Evolutionary conservation across 2,113 vertebrate genomes (phyloP), one percentile per base, ranked within the genome.

Genomic region (Daphoenositta chrysoptera): DNA sequence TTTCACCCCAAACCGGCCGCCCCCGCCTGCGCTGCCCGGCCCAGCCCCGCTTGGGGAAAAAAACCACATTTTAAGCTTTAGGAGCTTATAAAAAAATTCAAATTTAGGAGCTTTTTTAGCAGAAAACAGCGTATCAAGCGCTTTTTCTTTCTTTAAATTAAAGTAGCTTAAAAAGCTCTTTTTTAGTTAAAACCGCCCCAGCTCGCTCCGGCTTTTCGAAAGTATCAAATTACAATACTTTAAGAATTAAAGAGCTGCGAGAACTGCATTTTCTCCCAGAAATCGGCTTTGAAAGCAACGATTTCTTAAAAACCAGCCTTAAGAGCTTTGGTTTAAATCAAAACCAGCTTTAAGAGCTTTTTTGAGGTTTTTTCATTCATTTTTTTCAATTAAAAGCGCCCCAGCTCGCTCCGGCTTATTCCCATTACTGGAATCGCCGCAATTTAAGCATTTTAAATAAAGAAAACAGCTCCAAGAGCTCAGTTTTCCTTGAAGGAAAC

Each of bases 1-100:
- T 82, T 82, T 89, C 87, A 66, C 87, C 87, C 87, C 87, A 82
- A 89, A 89, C 50, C 76, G 75, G 75, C 66, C 57, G 48, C 66
- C 86, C 85, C 84, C 66, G 19, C 33, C 86, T 80, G 85, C 85
- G 85, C 85, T 80, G 86, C 86, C 66, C 57, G 35, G 76, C 58
- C 86, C 42, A 16, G 66, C 68, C 73, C 83, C 83, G 13, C 21
- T 6, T 35, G 44, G 83, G 84, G 84, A 61, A 19, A 47, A 47
- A 78, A 87, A 63, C 0, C 8, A 44, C 27, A 15, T 39, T n/a
- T n/a, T 7, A 56, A 79, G 51, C 77, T 81, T 80, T 57, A 72
- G 1, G 27, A 88, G 76, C 68, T 35, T 15, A 21, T 22, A 33
- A n/a, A 35, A 56, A 56, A n/a, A 48, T 9, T 20, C 13, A 13